Base-by-base conservation (phyloP, 2,797 vertebrate genomes). In the Melanotaenia trifasciata region DNA sequence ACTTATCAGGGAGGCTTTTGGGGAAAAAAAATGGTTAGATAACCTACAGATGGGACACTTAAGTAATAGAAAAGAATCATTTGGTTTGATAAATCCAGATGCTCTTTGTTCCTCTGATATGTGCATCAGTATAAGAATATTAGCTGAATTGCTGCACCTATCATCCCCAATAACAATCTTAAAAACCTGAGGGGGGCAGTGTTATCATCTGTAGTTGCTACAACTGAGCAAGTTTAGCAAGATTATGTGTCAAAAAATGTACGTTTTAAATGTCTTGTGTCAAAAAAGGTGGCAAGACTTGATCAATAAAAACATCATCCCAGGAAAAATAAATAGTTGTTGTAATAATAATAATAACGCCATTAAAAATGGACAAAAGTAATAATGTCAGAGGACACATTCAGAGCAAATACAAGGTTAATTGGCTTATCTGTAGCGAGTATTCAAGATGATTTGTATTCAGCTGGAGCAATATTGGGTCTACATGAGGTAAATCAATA, bases 291-390 rank as follows among this genome's bases (percentile, higher is more conserved):
- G 43, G 4, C 5, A 6, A 18, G 5, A 18, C 16, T 20, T 45
- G 14, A 43, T 20, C 43, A 18, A 20, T 45, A 20, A 16, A 16
- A 45, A 16, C 43, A 45, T 5, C 43, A 18, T 45, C 43, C 16
- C 43, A 45, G 43, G 20, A 18, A 45, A 36, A 12, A 36, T 12
- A 3, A 47, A 47, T 20, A 20, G 43, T 2, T 20, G 43, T 7
- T 20, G 4, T 43, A 16, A 47, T 20, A 18, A 18, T 20, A 18
- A 18, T 20, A 53, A 24, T 53, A 13, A 16, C 16, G 2, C 4
- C 1, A n/a, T 80, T 74, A 71, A 72, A 72, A 16, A 78, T 76
- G 71, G 75, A 79, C 75, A 26, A 5, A 1, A 32, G 2, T 8
- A 56, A 47, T 53, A 45, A 53, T 9, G 3, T 0, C 0, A 12